Evolutionary conservation across 1,140 invertebrate genomes (phyloP).

Genomic region (Macrostomum lignano): DNA sequence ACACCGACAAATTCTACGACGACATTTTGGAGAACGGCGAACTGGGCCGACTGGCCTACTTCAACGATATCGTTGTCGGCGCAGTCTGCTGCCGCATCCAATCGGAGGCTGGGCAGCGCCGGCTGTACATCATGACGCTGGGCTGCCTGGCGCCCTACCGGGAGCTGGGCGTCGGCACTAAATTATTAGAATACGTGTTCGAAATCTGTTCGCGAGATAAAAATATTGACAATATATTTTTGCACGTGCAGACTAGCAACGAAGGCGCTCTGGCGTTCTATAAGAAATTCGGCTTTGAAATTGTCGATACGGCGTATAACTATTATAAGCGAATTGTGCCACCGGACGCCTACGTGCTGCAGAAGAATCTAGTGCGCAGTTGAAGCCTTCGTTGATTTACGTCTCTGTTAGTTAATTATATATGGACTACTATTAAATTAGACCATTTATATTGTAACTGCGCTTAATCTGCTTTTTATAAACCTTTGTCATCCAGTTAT

Average conservation of each 20-base stretch:
- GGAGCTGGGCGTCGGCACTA: conserved; percentile 35
- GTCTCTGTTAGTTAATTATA: too few relatives aligned
- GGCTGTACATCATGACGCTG: conserved; percentile 94
- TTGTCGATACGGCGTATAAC: conserved; percentile 82
- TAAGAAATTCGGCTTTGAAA: conserved; percentile 92
- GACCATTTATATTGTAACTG: too few relatives aligned
- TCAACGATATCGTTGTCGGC: conserved; percentile 93
- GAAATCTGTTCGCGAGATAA: conserved; percentile 72
- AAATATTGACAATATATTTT: conserved; percentile 41
- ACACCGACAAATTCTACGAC: conserved; percentile 99
- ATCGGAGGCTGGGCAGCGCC: neutral
- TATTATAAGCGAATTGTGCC: conserved; percentile 98
- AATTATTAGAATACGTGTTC: conserved; percentile 87
- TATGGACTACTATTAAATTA: too few relatives aligned
- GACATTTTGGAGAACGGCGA: conserved; percentile 81
- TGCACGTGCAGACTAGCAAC: conserved; percentile 87
- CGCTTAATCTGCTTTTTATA: too few relatives aligned
- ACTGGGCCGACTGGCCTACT: conserved; percentile 86
- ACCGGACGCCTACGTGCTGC: conserved; percentile 78
- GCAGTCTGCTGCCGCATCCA: conserved; percentile 93
- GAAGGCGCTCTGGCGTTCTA: conserved; percentile 92
- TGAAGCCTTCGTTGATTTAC: too few relatives aligned
- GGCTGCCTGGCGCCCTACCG: conserved; percentile 84
- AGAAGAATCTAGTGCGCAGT: conserved; percentile 52
- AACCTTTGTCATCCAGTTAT: too few relatives aligned